These are phyloP conservation scores for Alectura lathami DNA, from an alignment of 2,113 vertebrate genomes.

Conservation along the genomic window DNA sequence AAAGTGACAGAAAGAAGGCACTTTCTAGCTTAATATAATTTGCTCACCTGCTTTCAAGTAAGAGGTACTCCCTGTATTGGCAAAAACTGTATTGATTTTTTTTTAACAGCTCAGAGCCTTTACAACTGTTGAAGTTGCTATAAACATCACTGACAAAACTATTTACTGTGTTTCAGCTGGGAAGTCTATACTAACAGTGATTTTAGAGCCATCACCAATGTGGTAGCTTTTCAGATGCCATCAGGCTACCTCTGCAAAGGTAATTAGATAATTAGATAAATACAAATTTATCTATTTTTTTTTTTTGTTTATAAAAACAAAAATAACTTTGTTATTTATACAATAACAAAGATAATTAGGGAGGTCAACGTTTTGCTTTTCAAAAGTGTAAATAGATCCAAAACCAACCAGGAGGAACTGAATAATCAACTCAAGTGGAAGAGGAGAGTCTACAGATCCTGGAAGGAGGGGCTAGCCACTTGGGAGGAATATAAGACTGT, in stretches of 20 bases:
- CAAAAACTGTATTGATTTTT: not conserved
- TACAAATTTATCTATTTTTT: too few relatives aligned
- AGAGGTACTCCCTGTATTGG: not conserved
- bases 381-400: not conserved
- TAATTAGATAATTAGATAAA: too few relatives aligned
- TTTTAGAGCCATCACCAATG: not conserved
- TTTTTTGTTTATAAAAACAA: too few relatives aligned
- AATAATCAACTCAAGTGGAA: not conserved
- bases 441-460: too few relatives aligned
- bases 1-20: not conserved
- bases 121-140: not conserved
- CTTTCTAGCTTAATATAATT: not conserved
- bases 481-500: too few relatives aligned
- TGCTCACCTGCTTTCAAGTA: not conserved
- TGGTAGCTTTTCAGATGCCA: not conserved
- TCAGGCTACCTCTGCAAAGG: not conserved
- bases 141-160: not conserved
- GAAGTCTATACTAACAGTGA: not conserved
- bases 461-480: too few relatives aligned
- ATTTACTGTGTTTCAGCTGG: not conserved
- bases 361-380: not conserved
- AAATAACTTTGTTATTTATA: too few relatives aligned
- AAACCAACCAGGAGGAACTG: not conserved
- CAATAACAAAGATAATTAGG: not conserved
- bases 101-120: not conserved